phyloP scores from a whole-genome alignment of 2,797 vertebrate genomes.

The Alectoris magna region DNA sequence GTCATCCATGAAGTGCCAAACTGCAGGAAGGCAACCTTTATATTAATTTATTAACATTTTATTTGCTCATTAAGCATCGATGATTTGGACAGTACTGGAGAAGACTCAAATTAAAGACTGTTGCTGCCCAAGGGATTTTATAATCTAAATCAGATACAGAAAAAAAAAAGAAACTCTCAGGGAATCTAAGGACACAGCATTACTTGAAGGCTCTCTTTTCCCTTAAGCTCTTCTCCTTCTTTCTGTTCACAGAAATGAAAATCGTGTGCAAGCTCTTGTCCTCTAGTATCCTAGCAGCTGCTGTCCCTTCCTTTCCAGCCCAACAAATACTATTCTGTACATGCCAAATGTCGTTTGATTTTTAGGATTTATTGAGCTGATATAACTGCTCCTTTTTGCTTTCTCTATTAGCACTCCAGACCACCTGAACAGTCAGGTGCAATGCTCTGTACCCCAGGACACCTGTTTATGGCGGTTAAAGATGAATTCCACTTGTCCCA shows the following conservation, averaged over 20 bases:
- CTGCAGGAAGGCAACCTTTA: background rate
- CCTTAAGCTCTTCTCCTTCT: conserved; percentile 40
- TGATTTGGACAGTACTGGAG: conserved; percentile 14
- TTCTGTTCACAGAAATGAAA: conserved; percentile 22
- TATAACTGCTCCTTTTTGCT: background rate
- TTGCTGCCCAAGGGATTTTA: conserved; percentile 36
- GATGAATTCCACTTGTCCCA: background rate
- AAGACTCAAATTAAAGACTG: conserved; percentile 45
- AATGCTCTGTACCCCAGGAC: background rate
- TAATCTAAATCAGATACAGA: conserved; percentile 40
- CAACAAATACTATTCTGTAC: background rate
- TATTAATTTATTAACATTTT: conserved; percentile 44
- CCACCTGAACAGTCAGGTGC: background rate
- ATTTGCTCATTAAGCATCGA: conserved; percentile 34
- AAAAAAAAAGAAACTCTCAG: conserved; percentile 27
- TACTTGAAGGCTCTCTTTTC: conserved; percentile 29
- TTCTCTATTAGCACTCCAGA: background rate
- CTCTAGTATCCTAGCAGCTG: conserved; percentile 1
- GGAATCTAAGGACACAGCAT: conserved; percentile 28
- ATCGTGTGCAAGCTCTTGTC: background rate
- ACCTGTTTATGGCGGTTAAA: background rate
- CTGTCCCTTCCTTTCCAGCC: background rate
- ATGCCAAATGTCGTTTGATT: background rate
- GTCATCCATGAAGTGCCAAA: background rate
- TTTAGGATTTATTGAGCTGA: background rate